Conservation (phyloP, 1,140 invertebrate species). For the Drosophila equinoxialis region DNA sequence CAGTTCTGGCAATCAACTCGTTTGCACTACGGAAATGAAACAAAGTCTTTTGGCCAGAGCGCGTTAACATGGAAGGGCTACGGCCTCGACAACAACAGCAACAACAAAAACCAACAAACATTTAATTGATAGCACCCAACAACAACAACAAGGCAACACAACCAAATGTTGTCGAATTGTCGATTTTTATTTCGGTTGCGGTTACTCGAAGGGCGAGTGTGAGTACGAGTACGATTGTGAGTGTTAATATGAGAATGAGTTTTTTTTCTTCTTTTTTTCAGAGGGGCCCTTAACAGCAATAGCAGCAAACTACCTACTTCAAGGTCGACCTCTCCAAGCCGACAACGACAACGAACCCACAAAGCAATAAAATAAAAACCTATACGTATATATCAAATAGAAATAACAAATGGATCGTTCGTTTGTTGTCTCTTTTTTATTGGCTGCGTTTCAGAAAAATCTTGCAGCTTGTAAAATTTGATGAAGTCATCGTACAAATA, state of each 20-base stretch:
- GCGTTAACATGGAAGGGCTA: slow-evolving; percentile 63
- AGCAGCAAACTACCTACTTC: slow-evolving; percentile 10
- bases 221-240: slow-evolving; percentile 14
- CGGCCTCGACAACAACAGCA: slow-evolving; percentile 33
- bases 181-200: slow-evolving; percentile 28
- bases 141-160: not conserved
- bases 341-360: slow-evolving; percentile 2
- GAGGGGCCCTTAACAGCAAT: slow-evolving; percentile 9
- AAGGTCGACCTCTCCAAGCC: slow-evolving; percentile 10
- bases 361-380: not conserved
- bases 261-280: slow-evolving; percentile 3
- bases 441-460: slow-evolving; percentile 44
- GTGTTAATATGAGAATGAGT: slow-evolving; percentile 10
- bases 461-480: slow-evolving; percentile 45
- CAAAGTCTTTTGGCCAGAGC: slow-evolving; percentile 9
- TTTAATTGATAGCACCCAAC: slow-evolving; percentile 39
- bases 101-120: slow-evolving; percentile 18
- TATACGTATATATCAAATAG: not conserved
- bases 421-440: slow-evolving; percentile 29
- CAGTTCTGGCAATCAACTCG: slow-evolving; percentile 33
- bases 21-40: slow-evolving; percentile 66
- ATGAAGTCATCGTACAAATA: slow-evolving; percentile 50
- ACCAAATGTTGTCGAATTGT: slow-evolving; percentile 36
- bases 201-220: slow-evolving; percentile 42
- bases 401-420: slow-evolving; percentile 33